Evolutionary conservation across 2,113 vertebrate genomes (phyloP).

Genomic region (Tichodroma muraria): DNA sequence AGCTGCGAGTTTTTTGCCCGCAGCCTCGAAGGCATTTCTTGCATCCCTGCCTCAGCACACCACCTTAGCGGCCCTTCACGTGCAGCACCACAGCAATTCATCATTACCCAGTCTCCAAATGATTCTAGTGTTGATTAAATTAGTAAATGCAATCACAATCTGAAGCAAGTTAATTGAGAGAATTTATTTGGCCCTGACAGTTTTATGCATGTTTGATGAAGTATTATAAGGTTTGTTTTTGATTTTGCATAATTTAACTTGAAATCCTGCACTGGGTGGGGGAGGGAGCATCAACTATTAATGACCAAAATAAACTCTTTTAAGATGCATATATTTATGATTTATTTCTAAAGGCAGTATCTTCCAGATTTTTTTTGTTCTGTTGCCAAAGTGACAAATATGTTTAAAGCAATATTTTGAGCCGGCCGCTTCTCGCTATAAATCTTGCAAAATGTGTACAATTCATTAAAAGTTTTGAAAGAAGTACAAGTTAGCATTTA

Average conservation of each 20-base stretch:
- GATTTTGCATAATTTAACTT: slow-evolving; percentile 93
- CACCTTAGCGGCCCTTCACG: background rate
- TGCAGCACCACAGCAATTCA: slow-evolving; percentile 23
- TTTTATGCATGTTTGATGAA: slow-evolving; percentile 93
- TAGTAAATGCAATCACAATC: slow-evolving; percentile 85
- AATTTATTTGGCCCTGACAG: slow-evolving; percentile 87
- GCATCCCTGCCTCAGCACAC: background rate
- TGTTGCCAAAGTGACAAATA: slow-evolving; percentile 79
- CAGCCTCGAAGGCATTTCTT: background rate
- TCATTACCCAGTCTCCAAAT: slow-evolving; percentile 67
- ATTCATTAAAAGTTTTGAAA: slow-evolving; percentile 79
- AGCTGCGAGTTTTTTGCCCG: background rate
- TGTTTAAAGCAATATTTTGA: slow-evolving; percentile 71
- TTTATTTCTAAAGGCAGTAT: slow-evolving; percentile 69
- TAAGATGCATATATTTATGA: slow-evolving; percentile 74
- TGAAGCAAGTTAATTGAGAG: slow-evolving; percentile 82
- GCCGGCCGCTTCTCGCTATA: slow-evolving; percentile 35
- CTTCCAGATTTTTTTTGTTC: slow-evolving; percentile 61
- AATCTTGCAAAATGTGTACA: slow-evolving; percentile 73
- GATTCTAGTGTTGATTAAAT: slow-evolving; percentile 84
- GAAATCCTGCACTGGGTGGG: slow-evolving; percentile 75
- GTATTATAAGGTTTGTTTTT: slow-evolving; percentile 90
- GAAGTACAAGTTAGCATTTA: slow-evolving; percentile 70
- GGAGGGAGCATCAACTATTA: slow-evolving; percentile 67
- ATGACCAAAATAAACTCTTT: slow-evolving; percentile 81